phyloP scores from a whole-genome alignment of 2,113 vertebrate genomes.

The Loxodonta africana region DNA sequence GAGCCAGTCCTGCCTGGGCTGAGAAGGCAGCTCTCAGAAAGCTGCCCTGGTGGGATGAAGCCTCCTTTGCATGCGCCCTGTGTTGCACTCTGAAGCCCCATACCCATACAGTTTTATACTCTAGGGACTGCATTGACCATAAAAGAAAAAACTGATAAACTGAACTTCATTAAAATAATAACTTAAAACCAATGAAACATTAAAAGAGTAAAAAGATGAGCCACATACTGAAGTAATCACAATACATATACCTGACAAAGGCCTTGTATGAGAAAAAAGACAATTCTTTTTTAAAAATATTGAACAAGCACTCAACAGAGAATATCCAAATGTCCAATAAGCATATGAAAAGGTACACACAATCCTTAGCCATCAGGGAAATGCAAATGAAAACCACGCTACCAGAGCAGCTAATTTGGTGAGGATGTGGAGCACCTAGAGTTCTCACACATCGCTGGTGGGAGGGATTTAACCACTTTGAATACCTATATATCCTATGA shows the following conservation, averaged over 20 bases:
- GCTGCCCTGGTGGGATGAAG: background rate
- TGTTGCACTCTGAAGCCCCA: background rate
- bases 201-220: background rate
- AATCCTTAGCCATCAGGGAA: background rate
- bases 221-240: background rate
- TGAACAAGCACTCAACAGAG: background rate
- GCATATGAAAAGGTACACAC: background rate
- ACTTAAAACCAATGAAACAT: background rate
- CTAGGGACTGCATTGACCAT: background rate
- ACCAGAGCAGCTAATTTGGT: background rate
- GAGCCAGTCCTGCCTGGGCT: background rate
- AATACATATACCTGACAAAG: background rate
- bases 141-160: background rate
- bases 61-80: background rate
- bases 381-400: background rate
- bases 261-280: background rate
- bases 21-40: background rate
- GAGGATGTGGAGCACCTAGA: background rate
- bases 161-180: constrained; percentile 27
- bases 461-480: background rate
- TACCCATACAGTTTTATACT: background rate
- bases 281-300: background rate
- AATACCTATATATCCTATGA: background rate
- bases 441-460: background rate
- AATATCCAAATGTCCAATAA: background rate